Evolutionary conservation across 30 jellyfish, hydroid and myxozoan genomes (phyloP).

Genomic region (Thelohanellus kitauei): DNA sequence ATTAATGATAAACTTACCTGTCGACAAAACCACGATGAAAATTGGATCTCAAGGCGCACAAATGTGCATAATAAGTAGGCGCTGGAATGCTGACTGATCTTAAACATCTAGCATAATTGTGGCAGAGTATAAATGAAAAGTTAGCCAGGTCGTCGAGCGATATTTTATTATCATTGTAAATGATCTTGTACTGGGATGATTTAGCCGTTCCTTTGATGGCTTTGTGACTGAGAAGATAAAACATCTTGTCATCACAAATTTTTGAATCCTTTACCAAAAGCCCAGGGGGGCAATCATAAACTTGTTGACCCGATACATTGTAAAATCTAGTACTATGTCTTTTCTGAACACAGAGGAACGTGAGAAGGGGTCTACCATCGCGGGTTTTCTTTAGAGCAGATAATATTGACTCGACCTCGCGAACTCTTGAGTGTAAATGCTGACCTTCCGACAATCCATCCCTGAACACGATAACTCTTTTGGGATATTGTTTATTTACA

Average conservation of each 20-base stretch:
- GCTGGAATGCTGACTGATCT: constrained; percentile 69
- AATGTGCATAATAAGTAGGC: constrained; percentile 78
- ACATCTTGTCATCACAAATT: too few species aligned
- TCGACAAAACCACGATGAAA: too few species aligned
- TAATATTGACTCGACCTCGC: not conserved
- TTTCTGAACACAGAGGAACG: constrained; percentile 47
- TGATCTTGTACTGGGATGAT: constrained; percentile 58
- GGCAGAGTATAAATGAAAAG: constrained; percentile 33
- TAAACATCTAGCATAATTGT: constrained; percentile 39
- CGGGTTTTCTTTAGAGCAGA: not conserved
- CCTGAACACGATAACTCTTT: constrained; percentile 25
- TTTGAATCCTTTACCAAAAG: too few species aligned
- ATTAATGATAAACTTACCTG: too few species aligned
- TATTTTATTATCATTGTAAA: constrained; percentile 37
- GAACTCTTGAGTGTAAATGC: not conserved
- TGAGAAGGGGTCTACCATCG: constrained; percentile 40
- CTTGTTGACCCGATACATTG: constrained; percentile 18
- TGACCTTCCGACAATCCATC: constrained; percentile 85
- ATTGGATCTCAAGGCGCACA: constrained; percentile 51
- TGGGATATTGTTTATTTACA: constrained; percentile 12
- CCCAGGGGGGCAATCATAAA: too few species aligned
- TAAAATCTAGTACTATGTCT: constrained; percentile 58
- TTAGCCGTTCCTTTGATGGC: constrained; percentile 70
- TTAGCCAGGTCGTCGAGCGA: constrained; percentile 33
- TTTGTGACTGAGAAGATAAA: too few species aligned